Conservation (phyloP, 2,888 invertebrate genomes). For the Bursaphelenchus okinawaensis region DNA sequence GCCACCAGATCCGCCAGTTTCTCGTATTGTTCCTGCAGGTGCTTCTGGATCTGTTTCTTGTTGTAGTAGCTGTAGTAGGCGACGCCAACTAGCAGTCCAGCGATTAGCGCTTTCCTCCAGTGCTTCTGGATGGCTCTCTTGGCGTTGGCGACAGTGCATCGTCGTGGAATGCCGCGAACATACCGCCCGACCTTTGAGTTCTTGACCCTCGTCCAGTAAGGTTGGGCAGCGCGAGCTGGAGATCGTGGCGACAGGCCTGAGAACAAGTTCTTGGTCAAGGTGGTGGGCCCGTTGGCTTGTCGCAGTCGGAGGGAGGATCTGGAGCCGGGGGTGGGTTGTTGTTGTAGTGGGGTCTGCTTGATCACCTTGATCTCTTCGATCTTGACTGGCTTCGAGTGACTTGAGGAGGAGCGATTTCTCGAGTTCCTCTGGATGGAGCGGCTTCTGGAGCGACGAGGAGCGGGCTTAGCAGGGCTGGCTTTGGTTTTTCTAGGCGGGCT, state of each 20-base stretch:
- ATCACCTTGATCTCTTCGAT: not conserved
- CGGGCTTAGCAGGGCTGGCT: too few species aligned
- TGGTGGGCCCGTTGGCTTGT: not conserved
- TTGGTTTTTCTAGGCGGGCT: too few species aligned
- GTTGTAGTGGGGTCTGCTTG: not conserved
- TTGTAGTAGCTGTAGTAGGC: conserved; percentile 11
- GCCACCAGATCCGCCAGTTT: conserved; percentile 4
- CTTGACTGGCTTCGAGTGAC: not conserved
- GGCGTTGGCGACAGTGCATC: not conserved
- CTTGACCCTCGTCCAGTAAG: not conserved
- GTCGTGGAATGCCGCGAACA: not conserved
- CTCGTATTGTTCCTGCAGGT: conserved; percentile 8
- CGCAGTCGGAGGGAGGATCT: not conserved
- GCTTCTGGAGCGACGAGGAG: not conserved
- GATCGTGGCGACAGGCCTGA: not conserved
- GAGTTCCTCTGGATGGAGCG: not conserved
- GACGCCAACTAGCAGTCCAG: not conserved
- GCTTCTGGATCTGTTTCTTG: not conserved
- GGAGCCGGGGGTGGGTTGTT: not conserved
- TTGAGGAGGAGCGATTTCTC: not conserved
- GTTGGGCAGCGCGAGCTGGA: not conserved
- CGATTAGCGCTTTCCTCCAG: not conserved
- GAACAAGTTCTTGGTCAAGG: not conserved
- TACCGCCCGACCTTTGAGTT: not conserved
- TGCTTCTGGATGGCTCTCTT: not conserved